A percentile compares a stretch with the other conserved stretches of the same genome.
Evolutionary conservation across 23 tunicate genomes (phyloP).

Genomic region (Botrylloides violaceus): DNA sequence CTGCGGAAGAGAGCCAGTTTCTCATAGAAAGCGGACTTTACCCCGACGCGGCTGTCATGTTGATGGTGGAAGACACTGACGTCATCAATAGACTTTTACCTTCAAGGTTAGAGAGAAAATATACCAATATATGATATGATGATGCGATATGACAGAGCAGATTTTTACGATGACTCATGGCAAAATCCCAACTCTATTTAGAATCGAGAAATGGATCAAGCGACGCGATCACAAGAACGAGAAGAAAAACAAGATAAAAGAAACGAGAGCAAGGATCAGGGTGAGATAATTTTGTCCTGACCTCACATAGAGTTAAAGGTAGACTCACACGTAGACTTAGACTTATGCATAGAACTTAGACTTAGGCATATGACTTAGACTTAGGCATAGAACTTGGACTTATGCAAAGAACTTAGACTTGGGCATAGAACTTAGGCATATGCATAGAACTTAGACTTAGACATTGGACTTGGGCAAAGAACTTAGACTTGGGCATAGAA

Average conservation of each 20-base stretch:
- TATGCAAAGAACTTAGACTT: too few species aligned
- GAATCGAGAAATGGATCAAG: constrained; percentile 70
- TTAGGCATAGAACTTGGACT: too few species aligned
- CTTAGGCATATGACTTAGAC: too few species aligned
- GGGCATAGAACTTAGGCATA: too few species aligned
- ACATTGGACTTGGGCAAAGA: too few species aligned
- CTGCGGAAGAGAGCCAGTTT: constrained; percentile 83
- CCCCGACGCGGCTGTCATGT: constrained; percentile 76
- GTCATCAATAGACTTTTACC: constrained; percentile 69
- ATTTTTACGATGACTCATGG: background rate
- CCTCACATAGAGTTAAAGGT: too few species aligned
- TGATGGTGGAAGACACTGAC: constrained; percentile 83
- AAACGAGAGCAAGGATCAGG: constrained; percentile 43
- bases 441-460: too few species aligned
- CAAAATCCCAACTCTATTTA: background rate
- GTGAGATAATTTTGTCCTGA: constrained; percentile 21
- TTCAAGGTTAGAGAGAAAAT: constrained; percentile 12
- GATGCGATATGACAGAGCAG: background rate
- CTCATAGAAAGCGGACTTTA: constrained; percentile 56
- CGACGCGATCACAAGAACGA: constrained; percentile 44
- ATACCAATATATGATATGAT: background rate
- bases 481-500: background rate
- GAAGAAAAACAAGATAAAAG: constrained; percentile 46
- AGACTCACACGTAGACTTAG: too few species aligned
- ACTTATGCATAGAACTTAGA: too few species aligned